Percentiles rank a stretch among this genome's conserved stretches.
Evolutionary conservation across 2,113 vertebrate genomes (phyloP).

Genomic region (Pogona vitticeps): DNA sequence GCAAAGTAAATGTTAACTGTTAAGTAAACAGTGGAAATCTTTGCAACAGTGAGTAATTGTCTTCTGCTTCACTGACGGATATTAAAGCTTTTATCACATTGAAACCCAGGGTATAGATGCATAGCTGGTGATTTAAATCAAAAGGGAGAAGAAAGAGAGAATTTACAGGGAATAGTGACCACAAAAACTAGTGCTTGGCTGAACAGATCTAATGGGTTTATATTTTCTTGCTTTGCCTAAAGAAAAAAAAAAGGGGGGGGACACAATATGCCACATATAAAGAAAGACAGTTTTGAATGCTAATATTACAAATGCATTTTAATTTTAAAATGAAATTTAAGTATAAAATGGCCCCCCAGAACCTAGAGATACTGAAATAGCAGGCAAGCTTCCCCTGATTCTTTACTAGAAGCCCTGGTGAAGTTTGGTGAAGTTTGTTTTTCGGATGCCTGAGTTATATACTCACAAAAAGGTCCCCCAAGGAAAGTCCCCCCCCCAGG

Average conservation of each 20-base stretch:
- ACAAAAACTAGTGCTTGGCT: neutral
- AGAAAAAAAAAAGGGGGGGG: neutral
- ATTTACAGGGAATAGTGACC: constrained; percentile 47
- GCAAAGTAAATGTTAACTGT: constrained; percentile 25
- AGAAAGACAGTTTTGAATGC: neutral
- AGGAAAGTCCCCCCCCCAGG: too few relatives aligned
- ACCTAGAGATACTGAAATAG: too few relatives aligned
- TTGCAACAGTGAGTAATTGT: constrained; percentile 47
- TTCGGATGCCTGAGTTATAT: too few relatives aligned
- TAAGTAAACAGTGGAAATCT: constrained; percentile 32
- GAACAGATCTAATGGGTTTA: constrained; percentile 19
- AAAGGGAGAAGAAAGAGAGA: constrained; percentile 12
- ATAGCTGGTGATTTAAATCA: constrained; percentile 31
- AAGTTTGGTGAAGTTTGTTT: too few relatives aligned
- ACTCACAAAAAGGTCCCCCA: too few relatives aligned
- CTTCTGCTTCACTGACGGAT: constrained; percentile 54
- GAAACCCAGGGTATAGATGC: constrained; percentile 3
- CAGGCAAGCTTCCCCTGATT: too few relatives aligned
- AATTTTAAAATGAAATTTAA: too few relatives aligned
- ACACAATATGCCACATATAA: neutral
- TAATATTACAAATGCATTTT: neutral
- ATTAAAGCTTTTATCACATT: constrained; percentile 53
- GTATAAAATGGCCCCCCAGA: too few relatives aligned
- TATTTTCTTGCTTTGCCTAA: neutral
- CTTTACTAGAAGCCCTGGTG: too few relatives aligned